Conservation (phyloP, 2,888 invertebrate species). For the Mythimna pallens region DNA sequence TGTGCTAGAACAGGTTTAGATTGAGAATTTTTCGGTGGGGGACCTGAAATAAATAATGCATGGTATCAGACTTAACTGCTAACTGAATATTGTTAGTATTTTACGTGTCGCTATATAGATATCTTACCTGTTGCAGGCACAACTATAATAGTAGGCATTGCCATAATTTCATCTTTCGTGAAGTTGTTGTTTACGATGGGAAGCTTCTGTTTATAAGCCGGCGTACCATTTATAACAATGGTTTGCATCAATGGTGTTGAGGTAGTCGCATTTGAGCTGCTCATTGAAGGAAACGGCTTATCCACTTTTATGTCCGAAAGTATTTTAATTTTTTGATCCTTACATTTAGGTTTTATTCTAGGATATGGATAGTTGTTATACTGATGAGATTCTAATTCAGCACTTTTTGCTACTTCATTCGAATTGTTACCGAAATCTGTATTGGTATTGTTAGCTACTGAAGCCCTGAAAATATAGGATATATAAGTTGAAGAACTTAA, state of each 20-base stretch:
- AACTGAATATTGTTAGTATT: not conserved
- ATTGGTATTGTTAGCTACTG: conserved; percentile 66
- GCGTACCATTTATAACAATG: conserved; percentile 84
- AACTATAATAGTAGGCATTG: conserved; percentile 89
- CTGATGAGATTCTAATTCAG: conserved; percentile 59
- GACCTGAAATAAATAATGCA: conserved; percentile 66
- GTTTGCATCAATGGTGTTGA: conserved; percentile 83
- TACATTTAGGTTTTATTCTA: conserved; percentile 69
- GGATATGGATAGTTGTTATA: conserved; percentile 57
- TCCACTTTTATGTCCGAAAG: conserved; percentile 85
- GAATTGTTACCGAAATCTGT: conserved; percentile 47
- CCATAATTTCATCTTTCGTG: conserved; percentile 88
- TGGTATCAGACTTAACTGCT: conserved; percentile 1
- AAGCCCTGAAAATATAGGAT: conserved; percentile 67
- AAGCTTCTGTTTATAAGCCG: conserved; percentile 76
- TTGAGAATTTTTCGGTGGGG: conserved; percentile 63
- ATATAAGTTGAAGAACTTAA: conserved; percentile 11
- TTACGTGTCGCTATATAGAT: not conserved
- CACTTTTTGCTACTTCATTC: conserved; percentile 51
- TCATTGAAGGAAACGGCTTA: conserved; percentile 67
- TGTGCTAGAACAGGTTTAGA: conserved; percentile 61
- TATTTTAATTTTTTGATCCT: conserved; percentile 81
- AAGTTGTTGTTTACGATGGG: conserved; percentile 67
- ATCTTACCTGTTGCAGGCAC: conserved; percentile 82
- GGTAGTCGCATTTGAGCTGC: conserved; percentile 70